These are phyloP conservation scores for Empis stercorea DNA, from an alignment of 2,888 invertebrate genomes.

Conservation along the genomic window DNA sequence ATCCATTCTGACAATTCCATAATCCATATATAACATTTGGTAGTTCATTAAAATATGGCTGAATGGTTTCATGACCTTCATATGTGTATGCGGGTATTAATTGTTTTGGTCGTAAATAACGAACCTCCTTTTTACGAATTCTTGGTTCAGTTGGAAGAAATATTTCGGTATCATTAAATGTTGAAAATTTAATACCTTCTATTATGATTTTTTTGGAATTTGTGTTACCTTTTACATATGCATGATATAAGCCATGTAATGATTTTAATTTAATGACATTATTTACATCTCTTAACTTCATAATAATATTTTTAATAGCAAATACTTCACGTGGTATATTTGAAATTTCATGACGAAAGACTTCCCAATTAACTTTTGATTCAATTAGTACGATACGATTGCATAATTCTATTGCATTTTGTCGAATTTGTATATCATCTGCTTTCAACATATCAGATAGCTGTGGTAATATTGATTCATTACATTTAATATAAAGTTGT, in stretches of 20 bases:
- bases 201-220: conserved; percentile 25
- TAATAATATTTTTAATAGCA: conserved; percentile 25
- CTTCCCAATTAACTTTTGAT: conserved; percentile 30
- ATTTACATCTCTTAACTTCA: conserved; percentile 25
- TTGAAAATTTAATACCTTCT: conserved; percentile 24
- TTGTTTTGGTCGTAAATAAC: conserved; percentile 21
- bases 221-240: conserved; percentile 24
- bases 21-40: conserved; percentile 25
- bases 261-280: conserved; percentile 29
- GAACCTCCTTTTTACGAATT: conserved; percentile 22
- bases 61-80: conserved; percentile 23
- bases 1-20: conserved; percentile 20
- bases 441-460: conserved; percentile 23
- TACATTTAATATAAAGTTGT: conserved; percentile 31
- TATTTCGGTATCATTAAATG: conserved; percentile 20
- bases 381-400: conserved; percentile 26
- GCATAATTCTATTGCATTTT: conserved; percentile 27
- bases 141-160: conserved; percentile 19
- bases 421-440: conserved; percentile 27
- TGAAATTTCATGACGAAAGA: conserved; percentile 31
- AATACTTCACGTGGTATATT: conserved; percentile 29
- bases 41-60: conserved; percentile 21
- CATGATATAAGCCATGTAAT: conserved; percentile 24
- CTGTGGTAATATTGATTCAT: conserved; percentile 27
- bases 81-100: conserved; percentile 25